Evolutionary conservation across 2,113 vertebrate genomes (phyloP).

Genomic region (Apus apus): DNA sequence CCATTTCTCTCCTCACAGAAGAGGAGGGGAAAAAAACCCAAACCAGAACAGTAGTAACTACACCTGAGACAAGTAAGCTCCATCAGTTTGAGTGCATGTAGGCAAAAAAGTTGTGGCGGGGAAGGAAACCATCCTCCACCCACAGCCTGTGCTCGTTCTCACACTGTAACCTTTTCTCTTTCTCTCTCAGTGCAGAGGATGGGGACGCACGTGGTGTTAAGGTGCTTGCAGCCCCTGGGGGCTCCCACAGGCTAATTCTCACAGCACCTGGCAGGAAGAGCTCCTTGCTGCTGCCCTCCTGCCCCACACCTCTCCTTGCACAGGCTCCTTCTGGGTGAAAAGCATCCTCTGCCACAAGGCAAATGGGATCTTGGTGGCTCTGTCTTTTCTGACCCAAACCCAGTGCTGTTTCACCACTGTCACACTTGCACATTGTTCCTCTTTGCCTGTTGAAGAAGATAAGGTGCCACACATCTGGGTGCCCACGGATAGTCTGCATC

Average conservation of each 20-base stretch:
- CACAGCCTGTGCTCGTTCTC: rapidly evolving
- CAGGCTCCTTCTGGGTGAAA: rapidly evolving
- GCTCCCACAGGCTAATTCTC: not conserved
- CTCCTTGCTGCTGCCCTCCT: rapidly evolving
- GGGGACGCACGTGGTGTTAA: rapidly evolving
- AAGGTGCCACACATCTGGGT: not conserved
- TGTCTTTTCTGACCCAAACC: not conserved
- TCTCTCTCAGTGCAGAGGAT: not conserved
- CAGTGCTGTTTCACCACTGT: not conserved
- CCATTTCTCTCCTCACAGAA: not conserved
- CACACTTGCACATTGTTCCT: rapidly evolving
- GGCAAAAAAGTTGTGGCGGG: not conserved
- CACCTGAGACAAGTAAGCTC: not conserved
- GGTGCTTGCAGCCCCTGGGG: not conserved
- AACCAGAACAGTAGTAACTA: not conserved
- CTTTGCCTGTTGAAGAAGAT: not conserved
- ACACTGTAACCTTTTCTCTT: not conserved
- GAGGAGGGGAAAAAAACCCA: not conserved
- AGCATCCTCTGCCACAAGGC: not conserved
- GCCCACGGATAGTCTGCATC: not conserved
- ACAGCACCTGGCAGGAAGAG: not conserved
- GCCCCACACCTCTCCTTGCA: not conserved
- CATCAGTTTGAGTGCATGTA: not conserved
- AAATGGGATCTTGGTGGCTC: not conserved
- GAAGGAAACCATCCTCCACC: not conserved